Evolutionary conservation across 2,888 invertebrate species (phyloP).

Genomic region (Philereme transversata): DNA sequence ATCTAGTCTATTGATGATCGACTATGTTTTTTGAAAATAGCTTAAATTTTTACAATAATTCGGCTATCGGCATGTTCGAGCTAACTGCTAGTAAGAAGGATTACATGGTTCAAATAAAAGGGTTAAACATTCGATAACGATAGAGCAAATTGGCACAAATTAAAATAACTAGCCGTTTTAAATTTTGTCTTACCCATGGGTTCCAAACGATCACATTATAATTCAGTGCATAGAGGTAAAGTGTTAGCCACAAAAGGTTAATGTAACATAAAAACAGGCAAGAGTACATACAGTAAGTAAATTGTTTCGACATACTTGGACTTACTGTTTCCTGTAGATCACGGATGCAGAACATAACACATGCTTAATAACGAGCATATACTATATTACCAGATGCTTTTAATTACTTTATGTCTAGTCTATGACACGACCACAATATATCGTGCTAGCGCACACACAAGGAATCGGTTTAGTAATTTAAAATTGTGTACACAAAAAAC

Average conservation of each 20-base stretch:
- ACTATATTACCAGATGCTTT: slow-evolving; percentile 64
- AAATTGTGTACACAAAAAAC: slow-evolving; percentile 8
- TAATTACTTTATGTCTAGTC: slow-evolving; percentile 41
- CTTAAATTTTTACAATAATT: slow-evolving; percentile 24
- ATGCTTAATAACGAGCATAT: slow-evolving; percentile 77
- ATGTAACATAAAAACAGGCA: slow-evolving; percentile 71
- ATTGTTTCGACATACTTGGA: slow-evolving; percentile 80
- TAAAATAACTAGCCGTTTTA: slow-evolving; percentile 49
- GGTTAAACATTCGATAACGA: slow-evolving; percentile 48
- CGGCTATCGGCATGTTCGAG: slow-evolving; percentile 28
- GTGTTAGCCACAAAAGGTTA: slow-evolving; percentile 81
- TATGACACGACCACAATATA: slow-evolving; percentile 47
- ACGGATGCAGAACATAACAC: slow-evolving; percentile 84
- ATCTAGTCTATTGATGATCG: slow-evolving; percentile 32
- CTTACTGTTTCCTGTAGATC: slow-evolving; percentile 91
- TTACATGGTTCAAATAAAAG: slow-evolving; percentile 29
- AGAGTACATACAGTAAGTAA: slow-evolving; percentile 61
- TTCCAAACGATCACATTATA: slow-evolving; percentile 54
- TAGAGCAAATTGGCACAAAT: slow-evolving; percentile 48
- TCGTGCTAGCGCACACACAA: slow-evolving; percentile 70
- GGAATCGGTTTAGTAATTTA: slow-evolving; percentile 52
- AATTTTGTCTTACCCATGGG: slow-evolving; percentile 49
- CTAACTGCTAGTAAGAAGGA: slow-evolving; percentile 31
- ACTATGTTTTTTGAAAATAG: slow-evolving; percentile 28
- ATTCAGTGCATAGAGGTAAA: slow-evolving; percentile 65